phyloP scores from a whole-genome alignment of 2,888 invertebrate genomes.

The Nephrocerus scutellatus region DNA sequence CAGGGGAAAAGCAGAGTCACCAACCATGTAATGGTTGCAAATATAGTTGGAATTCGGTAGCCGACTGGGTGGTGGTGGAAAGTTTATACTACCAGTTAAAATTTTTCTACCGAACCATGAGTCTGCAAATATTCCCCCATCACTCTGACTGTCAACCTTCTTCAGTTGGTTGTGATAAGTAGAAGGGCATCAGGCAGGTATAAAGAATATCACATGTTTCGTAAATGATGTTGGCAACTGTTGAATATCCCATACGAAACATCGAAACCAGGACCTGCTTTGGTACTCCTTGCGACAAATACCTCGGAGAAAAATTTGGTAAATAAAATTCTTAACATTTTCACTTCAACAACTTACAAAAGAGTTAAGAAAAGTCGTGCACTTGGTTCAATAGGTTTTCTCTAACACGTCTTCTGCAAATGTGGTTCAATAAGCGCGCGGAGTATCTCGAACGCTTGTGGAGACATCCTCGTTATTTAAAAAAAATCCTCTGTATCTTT shows the following conservation, averaged over 20 bases:
- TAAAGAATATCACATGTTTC: conserved; percentile 9
- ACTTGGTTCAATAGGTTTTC: conserved; percentile 5
- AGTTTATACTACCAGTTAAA: background rate
- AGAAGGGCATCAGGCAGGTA: background rate
- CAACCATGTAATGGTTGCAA: too few species aligned
- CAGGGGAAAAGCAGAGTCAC: too few species aligned
- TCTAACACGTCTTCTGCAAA: conserved; percentile 1
- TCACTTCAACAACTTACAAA: conserved; percentile 3
- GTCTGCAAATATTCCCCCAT: too few species aligned
- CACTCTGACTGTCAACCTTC: conserved; percentile 3
- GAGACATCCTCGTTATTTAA: conserved; percentile 5
- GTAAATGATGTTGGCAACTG: conserved; percentile 6
- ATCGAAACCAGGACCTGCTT: conserved; percentile 2
- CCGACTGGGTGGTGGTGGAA: too few species aligned
- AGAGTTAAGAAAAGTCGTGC: conserved; percentile 4
- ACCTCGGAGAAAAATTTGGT: too few species aligned
- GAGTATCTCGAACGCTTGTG: background rate
- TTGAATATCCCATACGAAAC: conserved; percentile 5
- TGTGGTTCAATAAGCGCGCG: too few species aligned
- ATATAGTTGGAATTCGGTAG: too few species aligned
- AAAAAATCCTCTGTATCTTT: conserved; percentile 2
- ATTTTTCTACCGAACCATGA: too few species aligned
- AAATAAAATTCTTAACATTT: conserved; percentile 2
- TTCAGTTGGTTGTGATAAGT: conserved; percentile 8
- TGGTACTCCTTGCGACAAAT: too few species aligned